Percentiles rank a stretch among this genome's conserved stretches.
Conservation (phyloP, 2,888 invertebrate species). For the Scaptomyza caliginosa region DNA sequence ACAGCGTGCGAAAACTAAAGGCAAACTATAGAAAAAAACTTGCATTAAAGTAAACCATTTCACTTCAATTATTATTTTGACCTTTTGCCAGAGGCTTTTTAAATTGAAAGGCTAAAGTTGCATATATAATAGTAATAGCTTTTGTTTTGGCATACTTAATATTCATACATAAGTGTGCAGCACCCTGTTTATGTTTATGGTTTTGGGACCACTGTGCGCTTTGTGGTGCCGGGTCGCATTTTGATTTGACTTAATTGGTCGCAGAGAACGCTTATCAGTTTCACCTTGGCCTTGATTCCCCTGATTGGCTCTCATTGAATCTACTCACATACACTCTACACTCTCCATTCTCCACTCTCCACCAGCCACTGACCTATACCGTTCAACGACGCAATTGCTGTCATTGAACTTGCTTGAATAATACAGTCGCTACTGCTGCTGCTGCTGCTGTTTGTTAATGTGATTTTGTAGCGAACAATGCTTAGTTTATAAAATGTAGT, state of each 20-base stretch:
- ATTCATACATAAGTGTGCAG: too few relatives aligned
- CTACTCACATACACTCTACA: constrained; percentile 17
- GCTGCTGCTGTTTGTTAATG: constrained; percentile 1
- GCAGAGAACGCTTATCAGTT: constrained; percentile 61
- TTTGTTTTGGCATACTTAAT: too few relatives aligned
- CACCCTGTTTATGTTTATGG: neutral
- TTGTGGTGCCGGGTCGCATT: constrained; percentile 53
- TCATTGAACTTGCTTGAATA: constrained; percentile 69
- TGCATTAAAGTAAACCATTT: neutral
- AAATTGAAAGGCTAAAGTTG: neutral
- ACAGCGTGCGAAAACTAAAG: neutral
- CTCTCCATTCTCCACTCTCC: constrained; percentile 19
- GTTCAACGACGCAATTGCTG: constrained; percentile 58
- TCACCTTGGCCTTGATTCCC: constrained; percentile 80
- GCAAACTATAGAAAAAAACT: neutral
- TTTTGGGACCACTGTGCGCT: constrained; percentile 41
- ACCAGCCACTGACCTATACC: constrained; percentile 61
- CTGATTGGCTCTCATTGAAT: constrained; percentile 61
- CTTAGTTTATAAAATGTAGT: neutral
- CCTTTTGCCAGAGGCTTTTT: neutral
- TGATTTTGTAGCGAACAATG: neutral
- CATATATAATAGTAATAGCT: too few relatives aligned
- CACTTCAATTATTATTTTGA: neutral
- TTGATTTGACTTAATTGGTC: constrained; percentile 62
- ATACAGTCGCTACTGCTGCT: too few relatives aligned